phyloP scores from a whole-genome alignment of 2,113 vertebrate genomes.

The Deroptyus accipitrinus region DNA sequence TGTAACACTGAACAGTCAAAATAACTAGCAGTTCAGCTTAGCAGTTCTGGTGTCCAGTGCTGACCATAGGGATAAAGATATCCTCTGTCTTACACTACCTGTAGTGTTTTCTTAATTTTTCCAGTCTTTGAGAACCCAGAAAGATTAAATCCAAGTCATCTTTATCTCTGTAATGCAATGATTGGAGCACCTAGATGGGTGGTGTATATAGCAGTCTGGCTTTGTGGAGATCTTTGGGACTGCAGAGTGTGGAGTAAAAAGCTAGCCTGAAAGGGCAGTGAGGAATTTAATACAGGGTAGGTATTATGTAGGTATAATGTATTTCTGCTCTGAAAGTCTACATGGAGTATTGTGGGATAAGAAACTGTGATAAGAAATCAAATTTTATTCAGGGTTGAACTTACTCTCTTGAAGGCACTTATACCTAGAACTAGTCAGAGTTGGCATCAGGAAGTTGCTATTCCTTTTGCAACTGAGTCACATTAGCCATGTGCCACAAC shows the following conservation, averaged over 20 bases:
- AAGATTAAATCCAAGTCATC: background rate
- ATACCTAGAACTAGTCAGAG: background rate
- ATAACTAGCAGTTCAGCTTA: background rate
- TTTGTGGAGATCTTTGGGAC: background rate
- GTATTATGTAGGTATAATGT: background rate
- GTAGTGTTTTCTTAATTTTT: background rate
- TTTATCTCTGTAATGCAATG: background rate
- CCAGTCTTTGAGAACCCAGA: background rate
- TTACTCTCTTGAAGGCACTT: background rate
- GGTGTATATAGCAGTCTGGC: background rate
- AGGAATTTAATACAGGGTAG: background rate
- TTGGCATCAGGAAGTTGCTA: background rate
- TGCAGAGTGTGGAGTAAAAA: background rate
- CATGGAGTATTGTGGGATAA: background rate
- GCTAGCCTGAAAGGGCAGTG: background rate
- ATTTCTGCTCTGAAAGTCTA: background rate
- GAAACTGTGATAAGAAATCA: background rate
- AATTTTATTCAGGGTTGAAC: background rate
- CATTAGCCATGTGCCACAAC: rapidly evolving
- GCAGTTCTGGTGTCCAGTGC: background rate
- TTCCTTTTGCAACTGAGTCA: background rate
- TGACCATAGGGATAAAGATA: background rate
- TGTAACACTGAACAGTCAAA: background rate
- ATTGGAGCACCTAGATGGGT: background rate
- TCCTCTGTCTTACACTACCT: background rate